These are phyloP conservation scores for Neotoma lepida DNA, from an alignment of 2,113 vertebrate species.

Conservation along the genomic window DNA sequence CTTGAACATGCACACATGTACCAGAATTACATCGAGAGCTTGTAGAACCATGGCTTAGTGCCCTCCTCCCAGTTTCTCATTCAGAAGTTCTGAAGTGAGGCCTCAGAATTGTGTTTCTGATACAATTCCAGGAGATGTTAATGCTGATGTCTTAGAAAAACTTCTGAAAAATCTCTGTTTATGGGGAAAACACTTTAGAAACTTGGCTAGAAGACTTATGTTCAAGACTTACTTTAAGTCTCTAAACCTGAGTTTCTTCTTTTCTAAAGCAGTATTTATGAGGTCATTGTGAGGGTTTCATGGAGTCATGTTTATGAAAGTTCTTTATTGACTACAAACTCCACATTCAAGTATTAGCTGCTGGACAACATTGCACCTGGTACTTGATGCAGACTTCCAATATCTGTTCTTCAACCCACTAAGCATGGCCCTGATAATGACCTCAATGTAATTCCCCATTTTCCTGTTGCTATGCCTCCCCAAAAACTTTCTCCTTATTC, in stretches of 20 bases:
- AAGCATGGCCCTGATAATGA: not conserved
- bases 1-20: not conserved
- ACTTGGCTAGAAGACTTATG: constrained; percentile 35
- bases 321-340: not conserved
- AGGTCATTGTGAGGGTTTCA: constrained; percentile 7
- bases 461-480: not conserved
- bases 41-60: not conserved
- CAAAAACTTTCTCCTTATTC: constrained; percentile 10
- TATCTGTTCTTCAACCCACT: not conserved
- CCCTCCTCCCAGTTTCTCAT: not conserved
- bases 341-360: not conserved
- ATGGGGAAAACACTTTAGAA: not conserved
- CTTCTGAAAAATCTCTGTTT: not conserved
- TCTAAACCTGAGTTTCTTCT: constrained; percentile 13
- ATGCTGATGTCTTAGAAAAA: not conserved
- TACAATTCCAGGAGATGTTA: not conserved
- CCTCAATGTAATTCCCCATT: not conserved
- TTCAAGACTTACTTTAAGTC: constrained; percentile 36
- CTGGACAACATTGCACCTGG: not conserved
- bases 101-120: constrained; percentile 34
- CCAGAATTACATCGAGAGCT: constrained; percentile 7
- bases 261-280: constrained; percentile 29
- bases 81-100: not conserved
- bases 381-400: not conserved
- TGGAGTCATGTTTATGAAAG: not conserved